Conservation (phyloP, 2,797 vertebrate genomes). For the Antrozous pallidus region DNA sequence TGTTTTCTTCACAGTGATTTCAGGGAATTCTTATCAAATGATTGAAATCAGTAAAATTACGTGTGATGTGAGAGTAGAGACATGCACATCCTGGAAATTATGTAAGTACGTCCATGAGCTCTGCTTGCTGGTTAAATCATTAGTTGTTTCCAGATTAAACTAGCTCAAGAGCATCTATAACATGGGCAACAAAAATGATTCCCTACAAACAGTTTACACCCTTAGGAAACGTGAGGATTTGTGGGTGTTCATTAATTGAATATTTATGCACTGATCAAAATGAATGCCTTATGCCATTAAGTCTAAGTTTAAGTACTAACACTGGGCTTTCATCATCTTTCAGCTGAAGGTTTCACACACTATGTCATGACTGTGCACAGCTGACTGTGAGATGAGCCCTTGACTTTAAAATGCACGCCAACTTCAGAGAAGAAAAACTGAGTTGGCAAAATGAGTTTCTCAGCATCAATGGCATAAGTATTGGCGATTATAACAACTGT, state of each 20-base stretch:
- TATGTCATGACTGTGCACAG: too few species aligned
- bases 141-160: not conserved
- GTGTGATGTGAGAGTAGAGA: not conserved
- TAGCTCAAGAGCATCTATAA: not conserved
- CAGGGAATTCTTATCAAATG: not conserved
- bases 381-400: not conserved
- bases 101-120: not conserved
- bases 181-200: not conserved
- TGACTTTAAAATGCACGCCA: not conserved
- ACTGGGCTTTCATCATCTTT: not conserved
- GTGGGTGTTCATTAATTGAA: not conserved
- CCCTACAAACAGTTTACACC: not conserved
- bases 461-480: not conserved
- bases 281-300: not conserved
- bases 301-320: not conserved
- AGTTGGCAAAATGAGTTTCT: not conserved
- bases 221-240: not conserved
- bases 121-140: not conserved
- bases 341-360: not conserved
- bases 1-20: not conserved
- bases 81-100: not conserved
- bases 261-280: not conserved
- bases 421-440: not conserved
- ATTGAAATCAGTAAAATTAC: not conserved
- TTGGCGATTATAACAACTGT: not conserved